Conservation (phyloP, 1,140 invertebrate species). For the Oncopeltus fasciatus region DNA sequence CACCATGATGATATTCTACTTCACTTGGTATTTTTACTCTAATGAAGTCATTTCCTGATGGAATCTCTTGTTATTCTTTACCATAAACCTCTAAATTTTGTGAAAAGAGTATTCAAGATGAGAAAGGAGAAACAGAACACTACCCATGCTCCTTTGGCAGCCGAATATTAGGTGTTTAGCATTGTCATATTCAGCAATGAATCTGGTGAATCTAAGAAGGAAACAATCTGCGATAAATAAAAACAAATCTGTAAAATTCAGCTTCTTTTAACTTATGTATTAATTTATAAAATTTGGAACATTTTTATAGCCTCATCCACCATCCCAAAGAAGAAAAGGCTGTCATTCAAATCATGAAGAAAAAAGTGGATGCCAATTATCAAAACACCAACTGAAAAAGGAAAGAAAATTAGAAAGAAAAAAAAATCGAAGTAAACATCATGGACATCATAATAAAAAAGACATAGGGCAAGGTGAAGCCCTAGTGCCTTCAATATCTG, state of each 20-base stretch:
- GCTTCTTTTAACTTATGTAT: not conserved
- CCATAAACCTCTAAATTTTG: too few relatives aligned
- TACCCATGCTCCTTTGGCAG: not conserved
- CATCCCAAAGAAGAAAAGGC: not conserved
- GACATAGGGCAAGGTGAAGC: not conserved
- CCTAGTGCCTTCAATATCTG: not conserved
- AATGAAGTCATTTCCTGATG: too few relatives aligned
- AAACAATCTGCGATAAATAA: too few relatives aligned
- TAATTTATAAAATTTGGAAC: not conserved
- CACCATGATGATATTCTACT: too few relatives aligned
- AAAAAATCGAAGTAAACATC: not conserved
- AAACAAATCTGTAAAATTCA: not conserved
- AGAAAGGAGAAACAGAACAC: not conserved
- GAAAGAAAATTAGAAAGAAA: conserved; percentile 5
- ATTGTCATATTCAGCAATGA: not conserved
- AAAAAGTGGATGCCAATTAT: not conserved
- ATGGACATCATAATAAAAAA: not conserved
- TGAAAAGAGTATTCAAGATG: too few relatives aligned
- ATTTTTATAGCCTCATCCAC: conserved; percentile 14
- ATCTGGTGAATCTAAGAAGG: not conserved
- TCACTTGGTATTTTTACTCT: too few relatives aligned
- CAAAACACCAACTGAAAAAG: conserved; percentile 9
- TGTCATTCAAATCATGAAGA: not conserved
- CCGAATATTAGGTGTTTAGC: not conserved
- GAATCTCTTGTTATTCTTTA: too few relatives aligned